Conservation (phyloP, 2,113 vertebrate species). For the Ptychochromis oligacanthus region DNA sequence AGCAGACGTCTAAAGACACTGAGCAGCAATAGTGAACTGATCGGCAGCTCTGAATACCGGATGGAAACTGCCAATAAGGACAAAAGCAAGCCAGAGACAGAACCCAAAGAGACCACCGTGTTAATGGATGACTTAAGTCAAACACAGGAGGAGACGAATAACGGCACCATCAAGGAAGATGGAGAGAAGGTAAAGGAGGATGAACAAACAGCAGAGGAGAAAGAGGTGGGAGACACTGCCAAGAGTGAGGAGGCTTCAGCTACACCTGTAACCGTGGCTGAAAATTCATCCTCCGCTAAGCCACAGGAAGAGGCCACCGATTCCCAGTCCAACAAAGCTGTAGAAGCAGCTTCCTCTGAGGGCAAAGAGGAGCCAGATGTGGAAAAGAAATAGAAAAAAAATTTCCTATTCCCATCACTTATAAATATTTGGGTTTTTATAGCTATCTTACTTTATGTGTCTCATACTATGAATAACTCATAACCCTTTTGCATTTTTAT, state of each 20-base stretch:
- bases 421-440: background rate
- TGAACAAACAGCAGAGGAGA: constrained; percentile 7
- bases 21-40: constrained; percentile 17
- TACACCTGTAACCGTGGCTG: background rate
- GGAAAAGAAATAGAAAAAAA: background rate
- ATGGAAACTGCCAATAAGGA: background rate
- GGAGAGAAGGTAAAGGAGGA: background rate
- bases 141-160: constrained; percentile 3
- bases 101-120: constrained; percentile 35
- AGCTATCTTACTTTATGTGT: background rate
- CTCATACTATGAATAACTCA: background rate
- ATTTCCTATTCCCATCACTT: background rate
- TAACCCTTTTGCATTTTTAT: background rate
- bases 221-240: background rate
- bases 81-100: background rate
- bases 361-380: constrained; percentile 18
- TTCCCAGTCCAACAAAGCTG: background rate
- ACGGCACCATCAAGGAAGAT: constrained; percentile 7
- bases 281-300: constrained; percentile 13
- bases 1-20: constrained; percentile 20
- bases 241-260: background rate
- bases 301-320: background rate
- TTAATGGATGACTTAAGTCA: constrained; percentile 34
- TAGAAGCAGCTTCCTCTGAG: constrained; percentile 7
- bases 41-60: constrained; percentile 32